Conservation (phyloP, 2,113 vertebrate genomes). For the Ginglymostoma cirratum region DNA sequence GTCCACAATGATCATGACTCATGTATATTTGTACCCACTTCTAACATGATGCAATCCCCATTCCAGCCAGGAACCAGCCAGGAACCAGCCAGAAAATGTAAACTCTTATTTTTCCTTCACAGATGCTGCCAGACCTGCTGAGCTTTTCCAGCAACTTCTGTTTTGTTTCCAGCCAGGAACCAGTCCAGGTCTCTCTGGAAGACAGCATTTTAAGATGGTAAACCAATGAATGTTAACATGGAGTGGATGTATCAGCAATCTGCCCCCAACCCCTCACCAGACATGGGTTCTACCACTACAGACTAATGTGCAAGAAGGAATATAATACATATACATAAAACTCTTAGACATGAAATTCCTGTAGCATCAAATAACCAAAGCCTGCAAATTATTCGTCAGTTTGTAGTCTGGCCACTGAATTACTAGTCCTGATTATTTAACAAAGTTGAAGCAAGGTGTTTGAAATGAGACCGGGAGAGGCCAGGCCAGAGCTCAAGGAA, state of each 20-base stretch:
- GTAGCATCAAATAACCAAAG: neutral
- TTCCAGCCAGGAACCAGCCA: neutral
- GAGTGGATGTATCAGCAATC: neutral
- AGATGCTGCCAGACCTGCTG: too few species aligned
- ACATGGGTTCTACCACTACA: neutral
- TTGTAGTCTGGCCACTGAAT: neutral
- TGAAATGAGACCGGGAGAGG: neutral
- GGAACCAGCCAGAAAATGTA: neutral
- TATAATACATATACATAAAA: neutral
- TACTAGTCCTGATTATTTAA: neutral
- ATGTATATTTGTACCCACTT: neutral
- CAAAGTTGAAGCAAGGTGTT: neutral
- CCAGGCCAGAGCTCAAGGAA: neutral
- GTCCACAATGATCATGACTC: neutral
- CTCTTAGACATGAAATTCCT: neutral
- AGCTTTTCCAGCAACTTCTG: too few species aligned
- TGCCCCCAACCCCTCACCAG: neutral
- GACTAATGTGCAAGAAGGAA: neutral
- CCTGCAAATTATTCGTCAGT: neutral
- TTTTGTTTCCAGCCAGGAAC: too few species aligned
- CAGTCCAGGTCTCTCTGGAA: neutral
- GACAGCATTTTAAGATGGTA: neutral
- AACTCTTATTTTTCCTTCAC: too few species aligned
- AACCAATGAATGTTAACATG: neutral
- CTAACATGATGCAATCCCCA: neutral